These are phyloP conservation scores for Siderastrea radians DNA, from an alignment of 92 coral and sea anemone genomes.

Conservation along the genomic window DNA sequence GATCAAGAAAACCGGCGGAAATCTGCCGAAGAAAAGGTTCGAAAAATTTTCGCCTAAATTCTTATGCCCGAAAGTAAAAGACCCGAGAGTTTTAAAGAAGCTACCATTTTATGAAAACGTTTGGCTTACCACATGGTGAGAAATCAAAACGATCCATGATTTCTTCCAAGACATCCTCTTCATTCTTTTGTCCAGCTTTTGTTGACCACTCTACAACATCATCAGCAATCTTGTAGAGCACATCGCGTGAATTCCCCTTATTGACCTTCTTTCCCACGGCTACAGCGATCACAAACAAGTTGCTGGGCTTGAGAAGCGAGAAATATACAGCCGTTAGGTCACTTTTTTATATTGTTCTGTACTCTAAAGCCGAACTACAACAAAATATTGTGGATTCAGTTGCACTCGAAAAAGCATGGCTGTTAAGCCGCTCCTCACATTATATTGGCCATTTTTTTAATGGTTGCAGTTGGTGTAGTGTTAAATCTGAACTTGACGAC, in stretches of 20 bases:
- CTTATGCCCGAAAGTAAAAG: too few relatives aligned
- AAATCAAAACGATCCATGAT: conserved; percentile 1
- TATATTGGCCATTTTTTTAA: too few relatives aligned
- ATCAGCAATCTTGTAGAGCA: not conserved
- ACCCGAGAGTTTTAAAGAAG: too few relatives aligned
- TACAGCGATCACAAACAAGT: not conserved
- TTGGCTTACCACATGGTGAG: not conserved
- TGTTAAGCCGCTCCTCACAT: too few relatives aligned
- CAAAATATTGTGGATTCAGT: too few relatives aligned
- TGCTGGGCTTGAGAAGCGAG: not conserved
- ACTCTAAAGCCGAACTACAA: not conserved
- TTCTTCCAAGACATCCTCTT: not conserved
- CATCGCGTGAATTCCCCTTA: not conserved
- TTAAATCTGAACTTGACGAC: too few relatives aligned
- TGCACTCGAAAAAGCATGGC: too few relatives aligned
- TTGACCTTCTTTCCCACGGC: not conserved
- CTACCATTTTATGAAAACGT: too few relatives aligned
- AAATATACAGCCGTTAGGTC: not conserved
- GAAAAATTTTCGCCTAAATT: too few relatives aligned
- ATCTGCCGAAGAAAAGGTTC: too few relatives aligned
- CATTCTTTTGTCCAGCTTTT: not conserved
- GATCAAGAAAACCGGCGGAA: too few relatives aligned
- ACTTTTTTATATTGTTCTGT: not conserved
- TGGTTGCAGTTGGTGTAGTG: too few relatives aligned
- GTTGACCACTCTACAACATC: not conserved